Base-by-base conservation (phyloP, 2,797 vertebrate genomes). In the Hapalemur alaotrensis region DNA sequence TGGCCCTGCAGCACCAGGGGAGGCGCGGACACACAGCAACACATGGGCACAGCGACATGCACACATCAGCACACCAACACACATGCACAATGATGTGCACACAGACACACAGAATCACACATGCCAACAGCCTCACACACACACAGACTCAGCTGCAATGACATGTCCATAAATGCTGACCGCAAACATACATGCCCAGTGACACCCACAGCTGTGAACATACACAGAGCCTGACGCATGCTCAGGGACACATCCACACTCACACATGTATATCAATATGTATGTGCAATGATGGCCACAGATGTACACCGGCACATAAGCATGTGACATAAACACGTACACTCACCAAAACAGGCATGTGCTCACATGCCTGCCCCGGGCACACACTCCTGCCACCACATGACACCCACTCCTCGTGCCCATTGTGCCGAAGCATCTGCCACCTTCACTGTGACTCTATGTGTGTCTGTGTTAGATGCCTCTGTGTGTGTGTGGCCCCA, bases 401-500 rank as follows among this genome's bases (percentile, higher is more conserved):
- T 13, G 65, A 43, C 38, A 52, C 18, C n/a, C 43, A n/a, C 11
- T 43, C 46, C 70, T 70, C 7, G 2, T 0, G 17, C 13, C 79
- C 32, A 0, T 12, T 5, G 5, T 15, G 43, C 52, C 6, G 1
- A 59, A 0, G 0, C 1, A 0, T 5, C 69, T 2, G 15, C 14
- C 25, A 43, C n/a, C 70, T 94, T 79, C 73, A 32, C 75, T 7
- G 30, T 32, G 30, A 46, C 59, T 63, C 61, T 43, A 2, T 0
- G 5, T 9, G 23, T 18, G 20, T 57, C 70, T 81, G 52, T n/a
- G 43, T 95, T 41, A 22, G 15, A 20, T 2, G 18, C 20, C 70
- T 81, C 32, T 73, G 18, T 0, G 0, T 57, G n/a, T 22, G 20
- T 15, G n/a, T 10, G 4, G 25, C 50, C 32, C 32, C 61, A 43